These are phyloP conservation scores for Clupea harengus DNA, from an alignment of 2,113 vertebrate species.

Conservation along the genomic window DNA sequence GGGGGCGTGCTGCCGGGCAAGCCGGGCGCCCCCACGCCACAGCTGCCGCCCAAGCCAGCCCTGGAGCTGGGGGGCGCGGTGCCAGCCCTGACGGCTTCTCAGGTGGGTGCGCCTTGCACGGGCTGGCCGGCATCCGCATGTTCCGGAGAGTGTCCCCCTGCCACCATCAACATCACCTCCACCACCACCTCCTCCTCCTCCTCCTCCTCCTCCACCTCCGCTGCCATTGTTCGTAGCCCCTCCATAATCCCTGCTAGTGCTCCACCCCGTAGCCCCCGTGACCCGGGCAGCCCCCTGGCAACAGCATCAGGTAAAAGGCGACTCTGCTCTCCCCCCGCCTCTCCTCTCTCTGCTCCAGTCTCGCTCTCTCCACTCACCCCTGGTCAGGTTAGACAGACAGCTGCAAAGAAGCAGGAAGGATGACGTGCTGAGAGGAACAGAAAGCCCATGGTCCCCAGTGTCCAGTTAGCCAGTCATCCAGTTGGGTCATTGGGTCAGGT, in stretches of 20 bases:
- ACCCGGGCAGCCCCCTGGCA: conserved; percentile 96
- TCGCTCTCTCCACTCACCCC: conserved; percentile 32
- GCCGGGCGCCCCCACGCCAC: conserved; percentile 80
- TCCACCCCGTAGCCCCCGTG: conserved; percentile 88
- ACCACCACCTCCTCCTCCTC: conserved; percentile 75
- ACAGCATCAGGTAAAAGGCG: conserved; percentile 99
- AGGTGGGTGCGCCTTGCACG: conserved; percentile 89
- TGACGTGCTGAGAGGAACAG: not conserved
- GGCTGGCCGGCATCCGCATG: conserved; percentile 87
- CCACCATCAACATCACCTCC: conserved; percentile 72
- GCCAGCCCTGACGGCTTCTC: conserved; percentile 95
- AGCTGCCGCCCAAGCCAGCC: conserved; percentile 97
- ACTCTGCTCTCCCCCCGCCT: conserved; percentile 57
- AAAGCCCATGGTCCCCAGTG: not conserved
- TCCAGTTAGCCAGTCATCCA: not conserved
- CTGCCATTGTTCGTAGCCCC: conserved; percentile 82
- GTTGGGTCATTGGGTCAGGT: not conserved
- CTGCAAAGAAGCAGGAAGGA: conserved; percentile 1
- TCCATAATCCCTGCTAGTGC: conserved; percentile 90
- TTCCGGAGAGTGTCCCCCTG: conserved; percentile 82
- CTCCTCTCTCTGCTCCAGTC: conserved; percentile 45
- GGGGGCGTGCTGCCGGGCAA: conserved; percentile 63
- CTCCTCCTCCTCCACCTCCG: conserved; percentile 67
- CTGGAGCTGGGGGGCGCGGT: conserved; percentile 90
- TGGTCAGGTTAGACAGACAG: not conserved